A percentile compares a stretch with the other conserved stretches of the same genome.
Conservation (phyloP, 2,113 vertebrate genomes). For the Orycteropus afer region DNA sequence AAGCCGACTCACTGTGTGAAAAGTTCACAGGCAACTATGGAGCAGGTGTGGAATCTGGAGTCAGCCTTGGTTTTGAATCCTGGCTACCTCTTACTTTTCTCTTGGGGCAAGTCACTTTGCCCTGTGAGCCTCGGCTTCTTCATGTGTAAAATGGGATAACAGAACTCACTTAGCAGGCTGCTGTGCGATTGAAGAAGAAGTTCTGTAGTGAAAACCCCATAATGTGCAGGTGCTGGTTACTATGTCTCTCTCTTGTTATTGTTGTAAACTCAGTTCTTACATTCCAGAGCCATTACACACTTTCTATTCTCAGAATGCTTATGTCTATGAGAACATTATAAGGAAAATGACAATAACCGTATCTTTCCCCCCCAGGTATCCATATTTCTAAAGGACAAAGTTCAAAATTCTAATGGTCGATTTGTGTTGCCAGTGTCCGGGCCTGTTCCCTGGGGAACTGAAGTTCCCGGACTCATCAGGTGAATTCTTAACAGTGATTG, state of each 20-base stretch:
- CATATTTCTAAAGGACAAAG: constrained; percentile 98
- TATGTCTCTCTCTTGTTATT: neutral
- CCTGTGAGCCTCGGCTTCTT: neutral
- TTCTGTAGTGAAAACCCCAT: neutral
- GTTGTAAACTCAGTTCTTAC: neutral
- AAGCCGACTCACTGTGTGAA: neutral
- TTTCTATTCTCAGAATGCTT: neutral
- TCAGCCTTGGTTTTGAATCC: neutral
- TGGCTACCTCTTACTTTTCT: neutral
- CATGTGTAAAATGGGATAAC: neutral
- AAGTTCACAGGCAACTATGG: neutral
- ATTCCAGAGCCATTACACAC: neutral
- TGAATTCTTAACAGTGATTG: constrained; percentile 70
- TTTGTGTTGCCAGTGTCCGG: constrained; percentile 95
- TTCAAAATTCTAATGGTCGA: constrained; percentile 97
- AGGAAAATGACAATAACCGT: constrained; percentile 29
- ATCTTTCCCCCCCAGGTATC: constrained; percentile 90
- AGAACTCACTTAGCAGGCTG: neutral
- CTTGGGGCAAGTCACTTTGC: neutral
- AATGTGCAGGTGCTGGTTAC: neutral
- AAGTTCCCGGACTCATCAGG: constrained; percentile 96
- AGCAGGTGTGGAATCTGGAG: neutral
- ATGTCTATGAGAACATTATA: neutral
- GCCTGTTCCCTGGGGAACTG: constrained; percentile 94
- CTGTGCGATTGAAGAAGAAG: neutral